Evolutionary conservation across 2,888 invertebrate genomes (phyloP).

Genomic region (Pherbina coryleti): DNA sequence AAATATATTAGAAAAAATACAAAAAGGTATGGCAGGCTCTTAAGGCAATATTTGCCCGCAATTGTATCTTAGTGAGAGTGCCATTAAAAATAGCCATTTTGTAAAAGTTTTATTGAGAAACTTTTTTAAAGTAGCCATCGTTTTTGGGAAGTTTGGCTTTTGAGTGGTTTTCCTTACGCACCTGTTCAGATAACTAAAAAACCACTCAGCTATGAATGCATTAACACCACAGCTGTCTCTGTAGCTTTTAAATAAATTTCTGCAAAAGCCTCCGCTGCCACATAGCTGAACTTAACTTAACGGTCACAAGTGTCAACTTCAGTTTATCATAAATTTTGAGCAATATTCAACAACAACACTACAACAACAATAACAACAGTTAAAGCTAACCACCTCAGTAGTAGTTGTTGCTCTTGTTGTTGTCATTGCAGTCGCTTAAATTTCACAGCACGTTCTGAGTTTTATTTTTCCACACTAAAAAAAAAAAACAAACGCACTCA

Average conservation of each 20-base stretch:
- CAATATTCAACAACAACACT: too few relatives aligned
- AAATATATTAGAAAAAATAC: too few relatives aligned
- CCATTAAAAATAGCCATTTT: too few relatives aligned
- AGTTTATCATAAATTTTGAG: constrained; percentile 15
- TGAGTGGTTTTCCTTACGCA: too few relatives aligned
- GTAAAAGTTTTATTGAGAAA: too few relatives aligned
- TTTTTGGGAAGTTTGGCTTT: too few relatives aligned
- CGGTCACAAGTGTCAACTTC: neutral
- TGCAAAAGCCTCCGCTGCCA: neutral
- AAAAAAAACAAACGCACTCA: constrained; percentile 14
- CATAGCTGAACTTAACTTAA: neutral
- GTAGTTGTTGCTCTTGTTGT: neutral
- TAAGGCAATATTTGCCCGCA: too few relatives aligned
- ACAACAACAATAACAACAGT: neutral
- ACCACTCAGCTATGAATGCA: too few relatives aligned
- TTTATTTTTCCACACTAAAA: constrained; percentile 59
- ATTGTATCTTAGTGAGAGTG: too few relatives aligned
- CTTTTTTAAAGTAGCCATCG: too few relatives aligned
- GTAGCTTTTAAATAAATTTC: neutral
- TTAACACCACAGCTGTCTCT: neutral
- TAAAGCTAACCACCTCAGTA: neutral
- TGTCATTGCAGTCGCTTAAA: constrained; percentile 38
- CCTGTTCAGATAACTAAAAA: too few relatives aligned
- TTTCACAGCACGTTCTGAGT: constrained; percentile 60
- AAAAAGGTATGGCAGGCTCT: too few relatives aligned